phyloP scores from a whole-genome alignment of 2,888 invertebrate genomes.

The Autographa pulchrina region DNA sequence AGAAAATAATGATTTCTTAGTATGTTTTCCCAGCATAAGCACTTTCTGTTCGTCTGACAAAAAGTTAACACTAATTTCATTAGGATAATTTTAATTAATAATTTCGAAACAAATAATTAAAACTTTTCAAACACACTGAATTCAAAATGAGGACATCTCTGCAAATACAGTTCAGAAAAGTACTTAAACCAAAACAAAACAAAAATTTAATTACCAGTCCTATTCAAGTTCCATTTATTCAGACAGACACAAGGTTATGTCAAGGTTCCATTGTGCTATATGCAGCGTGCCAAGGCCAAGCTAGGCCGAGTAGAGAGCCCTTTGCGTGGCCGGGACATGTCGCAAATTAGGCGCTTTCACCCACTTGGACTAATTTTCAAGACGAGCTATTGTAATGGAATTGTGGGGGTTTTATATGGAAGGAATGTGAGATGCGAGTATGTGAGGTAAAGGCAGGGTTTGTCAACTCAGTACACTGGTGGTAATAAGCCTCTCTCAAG shows the following conservation, averaged over 20 bases:
- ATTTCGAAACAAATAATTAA: too few species aligned
- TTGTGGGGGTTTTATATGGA: constrained; percentile 8
- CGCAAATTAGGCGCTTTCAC: constrained; percentile 60
- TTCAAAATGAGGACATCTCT: not conserved
- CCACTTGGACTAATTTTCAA: constrained; percentile 66
- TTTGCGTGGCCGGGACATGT: constrained; percentile 61
- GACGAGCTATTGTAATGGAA: constrained; percentile 41
- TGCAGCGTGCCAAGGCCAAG: constrained; percentile 61
- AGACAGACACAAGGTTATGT: constrained; percentile 62
- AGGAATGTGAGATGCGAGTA: not conserved
- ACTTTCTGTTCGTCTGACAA: too few species aligned
- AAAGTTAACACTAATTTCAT: too few species aligned
- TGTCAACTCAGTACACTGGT: too few species aligned
- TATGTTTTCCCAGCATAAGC: too few species aligned
- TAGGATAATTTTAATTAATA: too few species aligned
- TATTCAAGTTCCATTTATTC: constrained; percentile 39
- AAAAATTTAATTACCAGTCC: constrained; percentile 25
- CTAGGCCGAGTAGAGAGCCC: constrained; percentile 61
- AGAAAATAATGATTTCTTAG: too few species aligned
- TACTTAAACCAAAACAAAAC: constrained; percentile 14
- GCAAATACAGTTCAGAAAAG: constrained; percentile 7
- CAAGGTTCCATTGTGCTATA: constrained; percentile 68
- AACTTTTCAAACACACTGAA: too few species aligned
- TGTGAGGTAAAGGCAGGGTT: too few species aligned
- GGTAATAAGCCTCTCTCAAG: too few species aligned